Evolutionary conservation across 2,113 vertebrate genomes (phyloP).

Genomic region (Centropristis striata): DNA sequence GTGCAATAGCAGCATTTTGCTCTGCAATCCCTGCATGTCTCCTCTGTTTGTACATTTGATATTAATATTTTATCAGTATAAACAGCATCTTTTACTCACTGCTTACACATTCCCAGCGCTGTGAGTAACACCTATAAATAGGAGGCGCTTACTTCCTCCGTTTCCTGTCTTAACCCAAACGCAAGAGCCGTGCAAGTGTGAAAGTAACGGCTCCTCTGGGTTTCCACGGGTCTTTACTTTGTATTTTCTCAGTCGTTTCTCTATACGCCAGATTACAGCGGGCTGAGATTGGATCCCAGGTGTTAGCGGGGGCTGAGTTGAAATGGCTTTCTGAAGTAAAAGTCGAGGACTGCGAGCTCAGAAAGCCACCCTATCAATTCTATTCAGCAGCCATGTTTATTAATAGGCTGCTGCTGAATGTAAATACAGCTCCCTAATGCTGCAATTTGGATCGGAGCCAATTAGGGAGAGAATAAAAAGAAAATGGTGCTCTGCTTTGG

Average conservation of each 20-base stretch:
- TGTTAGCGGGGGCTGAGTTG: not conserved
- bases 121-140: slow-evolving; percentile 65
- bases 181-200: slow-evolving; percentile 38
- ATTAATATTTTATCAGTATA: slow-evolving; percentile 68
- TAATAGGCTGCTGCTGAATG: slow-evolving; percentile 64
- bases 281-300: slow-evolving; percentile 43
- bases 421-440: slow-evolving; percentile 65
- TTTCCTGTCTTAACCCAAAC: slow-evolving; percentile 35
- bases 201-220: slow-evolving; percentile 39
- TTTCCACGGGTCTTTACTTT: slow-evolving; percentile 49
- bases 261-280: slow-evolving; percentile 61
- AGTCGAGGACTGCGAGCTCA: slow-evolving; percentile 15
- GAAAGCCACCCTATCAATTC: slow-evolving; percentile 46
- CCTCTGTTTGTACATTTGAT: slow-evolving; percentile 41
- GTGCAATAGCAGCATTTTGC: slow-evolving; percentile 16
- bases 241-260: slow-evolving; percentile 40
- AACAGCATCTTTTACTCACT: slow-evolving; percentile 49
- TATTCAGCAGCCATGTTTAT: slow-evolving; percentile 71
- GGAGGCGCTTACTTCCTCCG: slow-evolving; percentile 16
- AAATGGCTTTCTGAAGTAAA: slow-evolving; percentile 59
- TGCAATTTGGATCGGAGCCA: slow-evolving; percentile 50
- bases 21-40: slow-evolving; percentile 27
- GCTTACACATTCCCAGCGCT: slow-evolving; percentile 25
- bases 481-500: not conserved
- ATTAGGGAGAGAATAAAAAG: slow-evolving; percentile 25